Percentiles rank a stretch among this genome's conserved stretches.
Evolutionary conservation across 2,113 vertebrate genomes (phyloP).

Genomic region (Neolamprologus sp.): DNA sequence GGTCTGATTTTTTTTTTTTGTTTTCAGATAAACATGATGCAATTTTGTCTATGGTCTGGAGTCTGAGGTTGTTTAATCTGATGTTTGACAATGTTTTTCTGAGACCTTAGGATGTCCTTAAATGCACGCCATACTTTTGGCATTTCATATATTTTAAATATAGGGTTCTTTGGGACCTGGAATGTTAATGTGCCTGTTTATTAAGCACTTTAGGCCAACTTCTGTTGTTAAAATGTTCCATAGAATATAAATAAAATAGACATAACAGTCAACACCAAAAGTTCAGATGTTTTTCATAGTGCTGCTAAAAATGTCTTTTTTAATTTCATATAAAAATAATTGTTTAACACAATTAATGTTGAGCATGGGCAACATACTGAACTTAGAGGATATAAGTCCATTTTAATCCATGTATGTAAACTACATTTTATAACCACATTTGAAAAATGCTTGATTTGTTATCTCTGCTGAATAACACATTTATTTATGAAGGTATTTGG

Average conservation of each 20-base stretch:
- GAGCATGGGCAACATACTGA: background rate
- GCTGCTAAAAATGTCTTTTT: fast-evolving
- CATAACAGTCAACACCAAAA: background rate
- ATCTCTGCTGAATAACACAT: background rate
- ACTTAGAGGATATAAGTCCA: background rate
- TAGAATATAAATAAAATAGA: background rate
- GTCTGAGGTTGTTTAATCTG: background rate
- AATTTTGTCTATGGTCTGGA: background rate
- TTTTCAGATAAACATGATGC: background rate
- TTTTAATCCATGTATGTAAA: background rate
- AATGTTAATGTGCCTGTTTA: background rate
- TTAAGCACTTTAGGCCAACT: background rate
- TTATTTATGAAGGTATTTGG: background rate
- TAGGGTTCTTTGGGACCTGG: background rate
- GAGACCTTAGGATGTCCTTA: background rate
- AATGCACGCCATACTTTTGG: background rate
- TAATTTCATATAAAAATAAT: background rate
- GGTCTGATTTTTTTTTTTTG: background rate
- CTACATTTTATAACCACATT: background rate
- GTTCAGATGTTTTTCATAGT: background rate
- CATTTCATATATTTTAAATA: background rate
- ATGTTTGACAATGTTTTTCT: background rate
- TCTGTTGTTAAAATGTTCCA: background rate
- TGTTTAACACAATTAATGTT: background rate
- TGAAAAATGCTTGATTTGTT: background rate